Conservation (phyloP, 2,797 vertebrate genomes). For the Manis crassicaudata region DNA sequence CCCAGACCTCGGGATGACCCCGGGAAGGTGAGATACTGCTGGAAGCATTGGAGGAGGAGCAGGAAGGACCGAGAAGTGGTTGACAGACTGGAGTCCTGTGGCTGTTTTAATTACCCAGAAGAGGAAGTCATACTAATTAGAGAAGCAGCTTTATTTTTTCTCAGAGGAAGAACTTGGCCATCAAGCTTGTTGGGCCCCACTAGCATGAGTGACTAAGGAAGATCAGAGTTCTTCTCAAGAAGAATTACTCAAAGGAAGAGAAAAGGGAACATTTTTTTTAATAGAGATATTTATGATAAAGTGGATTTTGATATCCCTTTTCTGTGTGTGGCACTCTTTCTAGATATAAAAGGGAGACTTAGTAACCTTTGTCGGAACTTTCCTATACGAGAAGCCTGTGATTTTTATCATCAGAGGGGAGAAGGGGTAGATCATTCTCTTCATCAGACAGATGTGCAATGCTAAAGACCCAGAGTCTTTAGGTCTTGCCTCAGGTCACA, state of each 20-base stretch:
- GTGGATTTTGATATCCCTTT: background rate
- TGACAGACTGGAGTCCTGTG: background rate
- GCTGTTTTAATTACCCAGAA: slow-evolving; percentile 55
- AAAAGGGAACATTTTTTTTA: background rate
- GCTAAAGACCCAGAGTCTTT: background rate
- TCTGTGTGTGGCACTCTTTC: background rate
- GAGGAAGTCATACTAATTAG: slow-evolving; percentile 61
- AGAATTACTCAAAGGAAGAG: too few species aligned
- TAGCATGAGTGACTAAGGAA: slow-evolving; percentile 26
- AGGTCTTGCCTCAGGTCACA: background rate
- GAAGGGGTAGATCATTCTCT: background rate
- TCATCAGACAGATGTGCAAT: background rate
- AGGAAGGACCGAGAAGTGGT: background rate
- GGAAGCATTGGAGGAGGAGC: slow-evolving; percentile 36
- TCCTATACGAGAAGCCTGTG: background rate
- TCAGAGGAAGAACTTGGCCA: slow-evolving; percentile 41
- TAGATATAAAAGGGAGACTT: slow-evolving; percentile 5
- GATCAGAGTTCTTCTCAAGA: background rate
- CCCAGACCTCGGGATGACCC: slow-evolving; percentile 97
- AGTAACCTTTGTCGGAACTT: background rate
- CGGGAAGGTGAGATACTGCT: slow-evolving; percentile 92
- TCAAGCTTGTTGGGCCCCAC: background rate
- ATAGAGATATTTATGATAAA: background rate
- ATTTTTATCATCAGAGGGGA: background rate
- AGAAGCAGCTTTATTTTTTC: slow-evolving; percentile 64